Base-by-base conservation (phyloP, 2,113 vertebrate species). In the Oryzias javanicus region DNA sequence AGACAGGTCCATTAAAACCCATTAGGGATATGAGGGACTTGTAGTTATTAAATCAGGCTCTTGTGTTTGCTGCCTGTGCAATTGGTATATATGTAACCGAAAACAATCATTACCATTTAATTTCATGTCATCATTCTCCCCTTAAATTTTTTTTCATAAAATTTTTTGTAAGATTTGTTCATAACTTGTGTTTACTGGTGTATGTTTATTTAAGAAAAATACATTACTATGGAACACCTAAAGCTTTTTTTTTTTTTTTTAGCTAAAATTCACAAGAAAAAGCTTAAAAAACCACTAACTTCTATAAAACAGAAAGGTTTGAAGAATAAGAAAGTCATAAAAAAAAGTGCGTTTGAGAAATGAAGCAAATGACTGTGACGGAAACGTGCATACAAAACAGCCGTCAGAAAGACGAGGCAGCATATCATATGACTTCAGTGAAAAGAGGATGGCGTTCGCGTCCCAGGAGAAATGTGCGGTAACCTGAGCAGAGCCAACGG, bases 211-310 rank as follows among this genome's bases (percentile, higher is more conserved):
- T 29, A 29, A 1, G 7, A 29, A 29, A 29, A 29, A 29, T 47
- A 74, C 78, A 77, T 75, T 66, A 18, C 81, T 73, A 62, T 20
- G 4, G 60, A 44, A 24, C 25, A 47, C 44, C 27, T 24, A 49
- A 78, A 67, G 51, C 69, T 55, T 42, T 22, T 16, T 22, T 22
- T 22, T 70, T 55, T 42, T 22, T 16, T 22, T 22, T 22, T 22
- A 22, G 22, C 2, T 22, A 3, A 22, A 22, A 22, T 22, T 22
- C 2, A 22, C 22, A 49, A 60, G 22, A 35, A 8, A 18, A 60
- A 27, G 42, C 35, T 19, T 5, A 14, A 35, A 19, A 40, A 59
- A 59, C 1, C 19, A 13, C 57, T 55, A n/a, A 54, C 40, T 74
- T 66, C 53, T 70, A 45, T 22, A 49, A 63, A 74, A 70, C 41